phyloP scores from a whole-genome alignment of 2,888 invertebrate species.

The Amaurobius ferox region DNA sequence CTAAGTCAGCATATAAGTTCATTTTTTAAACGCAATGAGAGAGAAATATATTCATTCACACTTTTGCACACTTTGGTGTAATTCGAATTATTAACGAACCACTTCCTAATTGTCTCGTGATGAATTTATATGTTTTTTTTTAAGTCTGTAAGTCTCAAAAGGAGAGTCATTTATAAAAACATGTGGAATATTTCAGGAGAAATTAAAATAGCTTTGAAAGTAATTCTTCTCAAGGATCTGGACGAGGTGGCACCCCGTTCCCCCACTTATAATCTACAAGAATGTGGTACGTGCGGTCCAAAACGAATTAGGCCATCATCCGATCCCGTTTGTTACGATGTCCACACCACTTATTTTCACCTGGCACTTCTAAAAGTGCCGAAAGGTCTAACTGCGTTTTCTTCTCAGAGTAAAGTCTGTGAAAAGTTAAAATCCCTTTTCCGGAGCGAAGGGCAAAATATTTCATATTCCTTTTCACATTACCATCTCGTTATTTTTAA shows the following conservation, averaged over 20 bases:
- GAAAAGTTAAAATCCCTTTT: slow-evolving; percentile 69
- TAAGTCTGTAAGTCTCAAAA: too few relatives aligned
- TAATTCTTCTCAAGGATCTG: not conserved
- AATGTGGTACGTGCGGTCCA: not conserved
- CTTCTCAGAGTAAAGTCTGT: slow-evolving; percentile 35
- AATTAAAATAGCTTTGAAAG: not conserved
- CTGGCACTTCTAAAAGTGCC: slow-evolving; percentile 48
- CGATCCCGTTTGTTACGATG: slow-evolving; percentile 13
- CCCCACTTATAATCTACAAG: not conserved
- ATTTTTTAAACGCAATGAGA: too few relatives aligned
- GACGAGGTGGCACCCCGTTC: not conserved
- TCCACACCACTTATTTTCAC: slow-evolving; percentile 34
- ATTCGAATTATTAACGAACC: too few relatives aligned
- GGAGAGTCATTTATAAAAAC: too few relatives aligned
- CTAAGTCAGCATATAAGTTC: too few relatives aligned
- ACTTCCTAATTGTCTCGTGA: too few relatives aligned
- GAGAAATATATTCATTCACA: too few relatives aligned
- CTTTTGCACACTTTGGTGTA: too few relatives aligned
- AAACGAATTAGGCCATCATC: slow-evolving; percentile 7
- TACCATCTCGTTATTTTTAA: slow-evolving; percentile 71
- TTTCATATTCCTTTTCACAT: slow-evolving; percentile 72
- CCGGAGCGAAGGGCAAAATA: slow-evolving; percentile 62
- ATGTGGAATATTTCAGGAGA: not conserved
- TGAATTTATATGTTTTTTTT: too few relatives aligned
- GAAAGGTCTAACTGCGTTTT: slow-evolving; percentile 41